These are phyloP conservation scores for Hipparchia sbordonii DNA, from an alignment of 2,888 invertebrate species.

Conservation along the genomic window DNA sequence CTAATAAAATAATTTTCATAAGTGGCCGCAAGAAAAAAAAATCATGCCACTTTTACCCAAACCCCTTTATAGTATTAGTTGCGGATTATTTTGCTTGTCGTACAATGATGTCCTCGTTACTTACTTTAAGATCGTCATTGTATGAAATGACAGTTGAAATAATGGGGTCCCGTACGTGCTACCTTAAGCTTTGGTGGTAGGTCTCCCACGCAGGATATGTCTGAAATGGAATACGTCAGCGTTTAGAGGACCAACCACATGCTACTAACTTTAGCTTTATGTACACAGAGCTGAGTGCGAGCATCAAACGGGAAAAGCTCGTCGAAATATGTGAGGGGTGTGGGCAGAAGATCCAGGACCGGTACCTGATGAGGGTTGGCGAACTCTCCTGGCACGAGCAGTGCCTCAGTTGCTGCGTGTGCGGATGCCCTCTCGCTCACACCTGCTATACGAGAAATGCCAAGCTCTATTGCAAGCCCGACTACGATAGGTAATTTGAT, in stretches of 20 bases:
- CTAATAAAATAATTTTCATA: too few relatives aligned
- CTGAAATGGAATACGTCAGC: neutral
- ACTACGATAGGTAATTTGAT: constrained; percentile 93
- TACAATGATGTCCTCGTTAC: too few relatives aligned
- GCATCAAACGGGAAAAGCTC: constrained; percentile 90
- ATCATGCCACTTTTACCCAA: too few relatives aligned
- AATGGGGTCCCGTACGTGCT: too few relatives aligned
- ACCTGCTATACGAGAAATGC: constrained; percentile 97
- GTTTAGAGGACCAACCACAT: constrained; percentile 45
- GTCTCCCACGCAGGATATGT: too few relatives aligned
- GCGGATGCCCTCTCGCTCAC: constrained; percentile 93
- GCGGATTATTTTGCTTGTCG: too few relatives aligned
- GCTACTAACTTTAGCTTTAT: constrained; percentile 60
- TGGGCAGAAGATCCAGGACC: constrained; percentile 96
- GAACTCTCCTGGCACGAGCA: constrained; percentile 98
- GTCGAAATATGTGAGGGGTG: constrained; percentile 97
- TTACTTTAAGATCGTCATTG: too few relatives aligned
- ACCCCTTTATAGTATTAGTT: too few relatives aligned
- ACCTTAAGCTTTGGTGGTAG: too few relatives aligned
- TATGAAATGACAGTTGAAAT: too few relatives aligned
- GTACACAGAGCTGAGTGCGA: constrained; percentile 74
- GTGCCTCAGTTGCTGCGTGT: constrained; percentile 97
- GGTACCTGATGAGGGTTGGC: constrained; percentile 96
- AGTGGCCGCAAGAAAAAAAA: too few relatives aligned
- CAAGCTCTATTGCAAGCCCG: constrained; percentile 97